phyloP scores from a whole-genome alignment of 2,113 vertebrate species.

The Lepisosteus osseus region DNA sequence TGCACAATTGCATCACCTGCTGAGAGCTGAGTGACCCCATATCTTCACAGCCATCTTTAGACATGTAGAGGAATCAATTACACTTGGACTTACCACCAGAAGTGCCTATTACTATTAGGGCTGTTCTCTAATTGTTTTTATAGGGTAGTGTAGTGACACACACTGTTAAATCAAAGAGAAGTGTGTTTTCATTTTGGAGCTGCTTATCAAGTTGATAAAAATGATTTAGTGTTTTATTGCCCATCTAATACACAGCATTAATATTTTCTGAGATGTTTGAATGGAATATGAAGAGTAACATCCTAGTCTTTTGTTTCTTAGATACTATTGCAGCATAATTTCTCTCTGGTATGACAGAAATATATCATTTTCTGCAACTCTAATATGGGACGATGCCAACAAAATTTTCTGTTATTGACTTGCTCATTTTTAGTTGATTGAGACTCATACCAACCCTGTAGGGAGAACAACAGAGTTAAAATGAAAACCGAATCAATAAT shows the following conservation, averaged over 20 bases:
- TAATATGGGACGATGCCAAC: conserved; percentile 50
- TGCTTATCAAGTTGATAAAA: not conserved
- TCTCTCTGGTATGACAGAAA: conserved; percentile 33
- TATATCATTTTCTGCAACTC: conserved; percentile 40
- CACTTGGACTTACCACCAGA: no score
- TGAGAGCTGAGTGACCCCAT: no score
- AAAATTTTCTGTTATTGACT: conserved; percentile 53
- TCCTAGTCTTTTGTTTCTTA: conserved; percentile 16
- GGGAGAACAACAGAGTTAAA: conserved; percentile 56
- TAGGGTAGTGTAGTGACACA: no score
- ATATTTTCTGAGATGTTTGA: conserved; percentile 1
- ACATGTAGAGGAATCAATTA: no score
- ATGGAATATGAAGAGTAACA: conserved; percentile 26
- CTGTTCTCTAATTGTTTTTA: no score
- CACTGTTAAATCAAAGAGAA: not conserved
- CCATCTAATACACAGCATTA: not conserved
- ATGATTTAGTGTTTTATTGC: conserved; percentile 5
- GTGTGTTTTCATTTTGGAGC: not conserved
- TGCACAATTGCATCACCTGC: no score
- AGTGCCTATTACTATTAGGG: no score
- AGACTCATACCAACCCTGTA: conserved; percentile 42
- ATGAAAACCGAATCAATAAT: conserved; percentile 61
- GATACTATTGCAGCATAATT: conserved; percentile 41
- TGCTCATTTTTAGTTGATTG: conserved; percentile 50
- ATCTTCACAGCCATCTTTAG: no score